A percentile compares a stretch with the other conserved stretches of the same genome.
Evolutionary conservation across 1,140 invertebrate genomes (phyloP).

Genomic region (Heliconius hewitsoni): DNA sequence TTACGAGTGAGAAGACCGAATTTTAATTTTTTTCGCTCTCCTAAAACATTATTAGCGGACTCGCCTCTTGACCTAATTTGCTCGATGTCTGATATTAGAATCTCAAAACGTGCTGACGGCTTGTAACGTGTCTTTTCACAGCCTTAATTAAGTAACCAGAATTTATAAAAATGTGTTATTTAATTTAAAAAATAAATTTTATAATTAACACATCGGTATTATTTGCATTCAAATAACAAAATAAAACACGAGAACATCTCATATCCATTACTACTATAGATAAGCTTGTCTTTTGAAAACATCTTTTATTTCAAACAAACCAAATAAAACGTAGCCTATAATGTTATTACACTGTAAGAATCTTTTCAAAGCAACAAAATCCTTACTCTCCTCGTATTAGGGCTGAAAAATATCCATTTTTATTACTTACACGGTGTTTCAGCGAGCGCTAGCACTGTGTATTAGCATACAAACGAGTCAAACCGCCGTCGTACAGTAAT

Average conservation of each 20-base stretch:
- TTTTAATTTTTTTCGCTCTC: background rate
- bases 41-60: slow-evolving; percentile 9
- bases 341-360: background rate
- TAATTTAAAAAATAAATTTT: background rate
- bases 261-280: background rate
- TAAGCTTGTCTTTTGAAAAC: background rate
- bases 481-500: slow-evolving; percentile 38
- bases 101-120: slow-evolving; percentile 12
- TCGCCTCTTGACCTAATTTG: slow-evolving; percentile 10
- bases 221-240: background rate
- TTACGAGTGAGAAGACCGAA: background rate
- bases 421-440: slow-evolving; percentile 22
- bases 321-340: slow-evolving; percentile 8
- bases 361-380: slow-evolving; percentile 9
- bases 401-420: slow-evolving; percentile 23
- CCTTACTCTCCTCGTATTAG: background rate
- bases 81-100: slow-evolving; percentile 7
- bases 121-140: slow-evolving; percentile 3
- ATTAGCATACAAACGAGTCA: slow-evolving; percentile 43
- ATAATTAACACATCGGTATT: background rate
- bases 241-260: background rate
- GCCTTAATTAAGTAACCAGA: slow-evolving; percentile 13
- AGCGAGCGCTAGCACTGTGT: slow-evolving; percentile 15
- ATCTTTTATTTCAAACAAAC: background rate
- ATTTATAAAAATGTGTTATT: background rate